A percentile compares a stretch with the other conserved stretches of the same genome.
Evolutionary conservation across 2,888 invertebrate species (phyloP).

Genomic region (Nymphalis urticae): DNA sequence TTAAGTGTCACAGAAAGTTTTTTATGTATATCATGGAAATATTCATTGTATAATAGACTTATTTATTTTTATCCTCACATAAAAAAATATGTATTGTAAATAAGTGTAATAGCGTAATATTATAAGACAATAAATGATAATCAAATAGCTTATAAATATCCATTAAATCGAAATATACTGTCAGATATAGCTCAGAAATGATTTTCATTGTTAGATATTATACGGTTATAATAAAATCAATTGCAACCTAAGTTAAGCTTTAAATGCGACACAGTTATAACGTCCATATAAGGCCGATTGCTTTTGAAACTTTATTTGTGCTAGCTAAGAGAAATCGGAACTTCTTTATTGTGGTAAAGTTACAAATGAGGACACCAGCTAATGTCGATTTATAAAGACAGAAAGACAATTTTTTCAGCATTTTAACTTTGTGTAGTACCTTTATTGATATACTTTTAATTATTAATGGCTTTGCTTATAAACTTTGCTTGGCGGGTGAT

Average conservation of each 20-base stretch:
- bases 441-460: conserved; percentile 43
- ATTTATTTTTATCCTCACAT: too few species aligned
- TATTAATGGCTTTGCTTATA: too few species aligned
- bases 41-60: not conserved
- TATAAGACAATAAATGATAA: too few species aligned
- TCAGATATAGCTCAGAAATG: too few species aligned
- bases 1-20: conserved; percentile 51
- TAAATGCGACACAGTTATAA: conserved; percentile 70
- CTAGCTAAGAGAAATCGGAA: conserved; percentile 69
- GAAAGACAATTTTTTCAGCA: conserved; percentile 56
- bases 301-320: conserved; percentile 80
- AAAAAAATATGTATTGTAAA: too few species aligned
- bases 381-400: conserved; percentile 63
- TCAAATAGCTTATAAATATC: too few species aligned
- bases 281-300: conserved; percentile 79
- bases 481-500: too few species aligned
- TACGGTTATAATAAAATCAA: conserved; percentile 54
- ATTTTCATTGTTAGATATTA: too few species aligned
- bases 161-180: too few species aligned
- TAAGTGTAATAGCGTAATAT: too few species aligned
- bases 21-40: conserved; percentile 54
- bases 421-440: conserved; percentile 35
- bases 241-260: conserved; percentile 70
- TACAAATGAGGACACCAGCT: conserved; percentile 73
- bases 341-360: conserved; percentile 76